Evolutionary conservation across 2,113 vertebrate genomes (phyloP).

Genomic region (Alectura lathami): DNA sequence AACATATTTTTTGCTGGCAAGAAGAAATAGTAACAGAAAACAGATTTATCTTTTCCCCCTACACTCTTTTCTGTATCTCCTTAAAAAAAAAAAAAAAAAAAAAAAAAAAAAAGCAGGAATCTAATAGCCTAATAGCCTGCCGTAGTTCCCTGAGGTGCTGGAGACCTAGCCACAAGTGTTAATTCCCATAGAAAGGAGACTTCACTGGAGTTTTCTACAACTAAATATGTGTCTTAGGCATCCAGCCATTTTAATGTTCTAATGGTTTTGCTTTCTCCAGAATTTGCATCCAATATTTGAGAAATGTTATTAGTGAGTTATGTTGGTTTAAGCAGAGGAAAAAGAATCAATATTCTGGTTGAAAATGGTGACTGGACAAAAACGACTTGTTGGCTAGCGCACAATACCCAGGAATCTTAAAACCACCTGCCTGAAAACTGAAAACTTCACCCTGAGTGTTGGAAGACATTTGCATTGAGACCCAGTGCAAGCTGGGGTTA

Average conservation of each 20-base stretch:
- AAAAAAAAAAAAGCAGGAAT: too few species aligned
- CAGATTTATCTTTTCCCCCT: not conserved
- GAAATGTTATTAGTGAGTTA: not conserved
- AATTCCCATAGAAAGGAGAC: not conserved
- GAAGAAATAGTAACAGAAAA: not conserved
- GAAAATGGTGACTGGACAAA: not conserved
- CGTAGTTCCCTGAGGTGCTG: not conserved
- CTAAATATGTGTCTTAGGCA: not conserved
- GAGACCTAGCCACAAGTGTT: not conserved
- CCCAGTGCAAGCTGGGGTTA: not conserved
- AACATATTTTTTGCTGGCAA: not conserved
- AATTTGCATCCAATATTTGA: not conserved
- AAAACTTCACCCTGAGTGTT: not conserved
- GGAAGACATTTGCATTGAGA: not conserved
- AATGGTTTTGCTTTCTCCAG: not conserved
- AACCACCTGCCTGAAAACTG: not conserved
- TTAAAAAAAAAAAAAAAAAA: not conserved
- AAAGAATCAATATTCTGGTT: not conserved
- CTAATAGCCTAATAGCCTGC: not conserved
- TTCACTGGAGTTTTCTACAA: not conserved
- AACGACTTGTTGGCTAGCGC: not conserved
- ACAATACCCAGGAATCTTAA: not conserved
- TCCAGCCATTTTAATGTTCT: not conserved
- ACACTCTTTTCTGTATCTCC: not conserved
- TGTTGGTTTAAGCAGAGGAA: not conserved